Conservation (phyloP, 2,113 vertebrate species). For the Chionodraco myersi region DNA sequence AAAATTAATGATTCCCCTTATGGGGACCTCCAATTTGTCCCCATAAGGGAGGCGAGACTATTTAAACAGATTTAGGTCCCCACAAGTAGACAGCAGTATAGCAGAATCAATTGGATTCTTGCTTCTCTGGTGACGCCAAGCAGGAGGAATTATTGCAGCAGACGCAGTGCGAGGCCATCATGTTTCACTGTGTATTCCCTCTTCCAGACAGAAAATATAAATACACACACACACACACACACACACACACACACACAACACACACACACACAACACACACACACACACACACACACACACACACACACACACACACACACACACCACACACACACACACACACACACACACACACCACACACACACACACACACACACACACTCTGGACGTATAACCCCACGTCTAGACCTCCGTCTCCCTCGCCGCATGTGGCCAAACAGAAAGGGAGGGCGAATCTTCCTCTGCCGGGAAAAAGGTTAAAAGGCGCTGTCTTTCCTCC, state of each 20-base stretch:
- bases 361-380: not conserved
- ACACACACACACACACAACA: too few relatives aligned
- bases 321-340: too few relatives aligned
- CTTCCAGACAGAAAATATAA: constrained; percentile 31
- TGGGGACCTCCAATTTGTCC: too few relatives aligned
- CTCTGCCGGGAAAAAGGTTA: constrained; percentile 79
- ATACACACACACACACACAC: too few relatives aligned
- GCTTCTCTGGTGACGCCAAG: constrained; percentile 30
- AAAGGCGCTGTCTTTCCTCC: constrained; percentile 79
- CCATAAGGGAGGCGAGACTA: too few relatives aligned
- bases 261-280: too few relatives aligned
- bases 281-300: too few relatives aligned
- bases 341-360: not conserved
- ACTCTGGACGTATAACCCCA: constrained; percentile 17
- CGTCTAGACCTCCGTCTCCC: constrained; percentile 28
- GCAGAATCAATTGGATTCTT: constrained; percentile 49
- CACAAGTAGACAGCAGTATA: not conserved
- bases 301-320: too few relatives aligned
- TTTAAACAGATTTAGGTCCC: too few relatives aligned
- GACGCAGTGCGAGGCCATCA: constrained; percentile 26
- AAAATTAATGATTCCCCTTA: too few relatives aligned
- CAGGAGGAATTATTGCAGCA: constrained; percentile 29
- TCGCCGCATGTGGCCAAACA: constrained; percentile 40
- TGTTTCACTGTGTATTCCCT: constrained; percentile 42
- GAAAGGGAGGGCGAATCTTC: constrained; percentile 42